A percentile compares a stretch with the other conserved stretches of the same genome.
These are phyloP conservation scores for Forbesichthys agassizii DNA, from an alignment of 2,113 vertebrate species.

Conservation along the genomic window DNA sequence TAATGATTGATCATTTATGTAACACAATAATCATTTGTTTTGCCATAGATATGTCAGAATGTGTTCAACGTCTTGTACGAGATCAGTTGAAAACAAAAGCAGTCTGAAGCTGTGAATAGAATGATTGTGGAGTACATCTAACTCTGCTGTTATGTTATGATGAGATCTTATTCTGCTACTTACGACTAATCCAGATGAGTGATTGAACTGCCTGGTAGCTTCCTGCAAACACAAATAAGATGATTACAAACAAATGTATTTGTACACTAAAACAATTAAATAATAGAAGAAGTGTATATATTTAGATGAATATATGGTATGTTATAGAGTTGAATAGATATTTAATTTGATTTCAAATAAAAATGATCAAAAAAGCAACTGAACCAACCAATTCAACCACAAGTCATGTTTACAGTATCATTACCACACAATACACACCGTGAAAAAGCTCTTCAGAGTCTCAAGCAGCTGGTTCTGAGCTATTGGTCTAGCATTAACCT, in stretches of 20 bases:
- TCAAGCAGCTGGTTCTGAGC: slow-evolving; percentile 48
- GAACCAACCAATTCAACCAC: no score
- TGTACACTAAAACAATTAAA: no score
- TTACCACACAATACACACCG: slow-evolving; percentile 58
- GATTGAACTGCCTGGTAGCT: background rate
- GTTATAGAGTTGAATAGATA: background rate
- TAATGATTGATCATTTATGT: no score
- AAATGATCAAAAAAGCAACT: background rate
- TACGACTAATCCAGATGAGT: slow-evolving; percentile 31
- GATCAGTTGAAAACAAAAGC: background rate
- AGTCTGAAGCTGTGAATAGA: no score
- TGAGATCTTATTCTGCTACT: background rate
- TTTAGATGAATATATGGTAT: no score
- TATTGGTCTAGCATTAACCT: slow-evolving; percentile 41
- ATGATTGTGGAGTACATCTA: background rate
- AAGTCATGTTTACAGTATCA: slow-evolving; percentile 8
- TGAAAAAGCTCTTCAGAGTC: slow-evolving; percentile 38
- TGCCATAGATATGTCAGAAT: no score
- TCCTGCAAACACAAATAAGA: slow-evolving; percentile 38
- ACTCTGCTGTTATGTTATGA: background rate
- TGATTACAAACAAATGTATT: background rate
- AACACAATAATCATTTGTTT: no score
- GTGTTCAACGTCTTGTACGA: background rate
- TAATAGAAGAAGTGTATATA: no score
- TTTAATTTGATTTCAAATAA: background rate